These are phyloP conservation scores for Anoplius nigerrimus DNA, from an alignment of 2,888 invertebrate genomes.

Conservation along the genomic window DNA sequence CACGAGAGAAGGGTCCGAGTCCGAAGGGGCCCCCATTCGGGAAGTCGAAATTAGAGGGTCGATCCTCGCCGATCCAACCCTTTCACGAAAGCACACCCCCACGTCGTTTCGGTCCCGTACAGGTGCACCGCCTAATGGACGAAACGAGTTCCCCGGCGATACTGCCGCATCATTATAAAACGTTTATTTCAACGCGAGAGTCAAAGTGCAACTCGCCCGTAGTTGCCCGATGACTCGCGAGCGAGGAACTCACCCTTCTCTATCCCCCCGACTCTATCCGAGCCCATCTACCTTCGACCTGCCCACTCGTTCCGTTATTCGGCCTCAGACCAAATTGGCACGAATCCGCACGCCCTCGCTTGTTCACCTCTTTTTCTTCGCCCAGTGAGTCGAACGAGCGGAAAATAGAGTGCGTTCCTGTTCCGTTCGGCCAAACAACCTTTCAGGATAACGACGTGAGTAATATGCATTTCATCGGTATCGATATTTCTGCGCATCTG, in stretches of 20 bases:
- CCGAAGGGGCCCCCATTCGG: conserved; percentile 26
- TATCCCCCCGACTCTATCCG: conserved; percentile 32
- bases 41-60: conserved; percentile 63
- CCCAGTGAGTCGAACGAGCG: too few species aligned
- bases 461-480: too few species aligned
- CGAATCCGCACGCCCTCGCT: too few species aligned
- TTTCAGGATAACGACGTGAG: too few species aligned
- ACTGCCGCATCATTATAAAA: conserved; percentile 65
- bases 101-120: conserved; percentile 40
- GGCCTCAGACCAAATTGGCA: neutral
- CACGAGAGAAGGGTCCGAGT: conserved; percentile 25
- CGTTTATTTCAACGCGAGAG: conserved; percentile 64
- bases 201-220: conserved; percentile 53
- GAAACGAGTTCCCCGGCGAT: conserved; percentile 60
- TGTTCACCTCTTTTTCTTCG: too few species aligned
- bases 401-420: too few species aligned
- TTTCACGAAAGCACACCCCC: conserved; percentile 56
- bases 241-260: conserved; percentile 41
- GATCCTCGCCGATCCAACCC: conserved; percentile 51
- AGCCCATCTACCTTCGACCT: conserved; percentile 29
- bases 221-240: conserved; percentile 55
- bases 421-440: too few species aligned
- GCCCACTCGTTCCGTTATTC: conserved; percentile 13
- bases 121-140: conserved; percentile 64
- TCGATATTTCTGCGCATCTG: too few species aligned